Evolutionary conservation across 2,888 invertebrate genomes (phyloP), one percentile per base, ranked within the genome.

Genomic region (Leistus spinibarbis): DNA sequence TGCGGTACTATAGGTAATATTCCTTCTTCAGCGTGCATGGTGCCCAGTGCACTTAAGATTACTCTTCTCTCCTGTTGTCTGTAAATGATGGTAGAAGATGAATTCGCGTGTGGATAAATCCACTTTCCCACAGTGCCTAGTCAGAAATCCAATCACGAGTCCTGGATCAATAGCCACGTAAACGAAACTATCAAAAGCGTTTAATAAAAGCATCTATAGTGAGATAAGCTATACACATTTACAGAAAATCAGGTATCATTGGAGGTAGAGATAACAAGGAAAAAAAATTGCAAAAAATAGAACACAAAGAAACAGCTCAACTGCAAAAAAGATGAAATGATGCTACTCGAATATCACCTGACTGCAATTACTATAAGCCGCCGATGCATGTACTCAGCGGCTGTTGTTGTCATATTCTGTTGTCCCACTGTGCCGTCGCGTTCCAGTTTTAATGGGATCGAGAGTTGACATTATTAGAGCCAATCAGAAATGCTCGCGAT

Each of bases 391-490:
- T 56, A 69, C 22, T 20, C 24, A 54, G 67, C 5, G 20, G 22
- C 69, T 69, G 69, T 16, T 40, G 69, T 60, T 60, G 40, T 69
- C 69, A 60, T 69, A 62, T 68, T 68, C 54, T 20, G 54, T 68
- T 54, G 56, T 69, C 57, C 62, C 69, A 69, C 60, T 69, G 69
- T 69, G 62, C 62, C 40, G 22, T 17, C 60, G 57, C 60, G 60
- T 69, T 69, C 60, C 62, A 62, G 60, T 69, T 69, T 40, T 69
- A 69, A 69, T 69, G 69, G 69, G 69, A 68, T 69, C 53, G 69
- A 40, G 62, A 69, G 60, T 69, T 69, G 69, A 69, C 69, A 69
- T 69, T 68, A 68, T 68, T 60, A 24, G 62, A 69, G 60, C 40
- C 69, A 69, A 69, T 69, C 60, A 60, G 13, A 60, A 60, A 69